A percentile compares a stretch with the other conserved stretches of the same genome.
phyloP scores from a whole-genome alignment of 1,140 invertebrate species.

The Magallana gigas region DNA sequence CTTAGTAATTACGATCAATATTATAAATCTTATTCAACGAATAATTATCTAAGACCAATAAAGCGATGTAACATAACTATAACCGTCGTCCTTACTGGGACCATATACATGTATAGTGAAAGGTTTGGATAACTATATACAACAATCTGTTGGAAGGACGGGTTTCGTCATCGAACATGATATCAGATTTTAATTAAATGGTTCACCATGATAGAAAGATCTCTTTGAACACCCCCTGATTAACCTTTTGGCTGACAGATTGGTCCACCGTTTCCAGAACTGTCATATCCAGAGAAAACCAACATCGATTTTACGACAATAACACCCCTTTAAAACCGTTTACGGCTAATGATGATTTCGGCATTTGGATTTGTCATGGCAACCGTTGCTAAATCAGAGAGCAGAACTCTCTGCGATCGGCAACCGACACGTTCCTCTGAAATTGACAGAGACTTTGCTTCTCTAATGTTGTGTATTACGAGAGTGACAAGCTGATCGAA shows the following conservation, averaged over 20 bases:
- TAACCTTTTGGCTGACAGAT: not conserved
- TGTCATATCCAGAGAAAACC: constrained; percentile 29
- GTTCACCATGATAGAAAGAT: not conserved
- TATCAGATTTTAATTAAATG: not conserved
- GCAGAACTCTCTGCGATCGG: not conserved
- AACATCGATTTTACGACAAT: constrained; percentile 9
- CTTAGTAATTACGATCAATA: too few species aligned
- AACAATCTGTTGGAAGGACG: too few species aligned
- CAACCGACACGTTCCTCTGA: not conserved
- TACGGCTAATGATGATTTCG: constrained; percentile 23
- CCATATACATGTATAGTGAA: too few species aligned
- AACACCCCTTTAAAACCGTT: constrained; percentile 4
- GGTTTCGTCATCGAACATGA: too few species aligned
- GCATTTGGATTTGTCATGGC: constrained; percentile 12
- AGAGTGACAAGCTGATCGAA: not conserved
- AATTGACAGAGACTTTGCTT: not conserved
- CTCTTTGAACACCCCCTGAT: not conserved
- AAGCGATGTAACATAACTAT: too few species aligned
- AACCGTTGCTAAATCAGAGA: constrained; percentile 9
- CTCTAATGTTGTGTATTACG: not conserved
- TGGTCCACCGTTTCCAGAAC: not conserved
- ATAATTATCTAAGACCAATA: too few species aligned
- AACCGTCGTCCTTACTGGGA: too few species aligned
- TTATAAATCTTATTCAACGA: too few species aligned
- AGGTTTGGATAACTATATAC: too few species aligned